Percentiles rank a stretch among this genome's conserved stretches.
phyloP scores from a whole-genome alignment of 2,797 vertebrate species.

The Urosaurus nigricauda region DNA sequence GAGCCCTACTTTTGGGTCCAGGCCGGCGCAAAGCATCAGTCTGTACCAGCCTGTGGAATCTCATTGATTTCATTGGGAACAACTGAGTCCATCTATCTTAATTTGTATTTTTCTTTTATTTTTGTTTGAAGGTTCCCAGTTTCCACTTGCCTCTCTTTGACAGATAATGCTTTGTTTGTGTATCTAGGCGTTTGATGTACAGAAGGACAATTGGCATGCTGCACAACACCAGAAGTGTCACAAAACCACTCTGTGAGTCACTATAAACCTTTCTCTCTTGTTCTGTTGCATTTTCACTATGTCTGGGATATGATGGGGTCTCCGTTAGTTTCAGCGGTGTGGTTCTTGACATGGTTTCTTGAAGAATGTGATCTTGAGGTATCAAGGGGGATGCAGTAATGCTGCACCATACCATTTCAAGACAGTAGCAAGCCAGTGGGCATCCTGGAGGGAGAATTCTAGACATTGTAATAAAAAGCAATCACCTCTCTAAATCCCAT shows the following conservation, averaged over 20 bases:
- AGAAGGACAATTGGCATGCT: constrained; percentile 85
- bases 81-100: not conserved
- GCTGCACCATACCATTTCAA: not conserved
- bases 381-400: not conserved
- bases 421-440: not conserved
- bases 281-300: not conserved
- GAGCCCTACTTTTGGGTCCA: no score
- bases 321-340: not conserved
- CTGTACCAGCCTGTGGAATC: no score
- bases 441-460: not conserved
- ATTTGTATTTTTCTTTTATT: not conserved
- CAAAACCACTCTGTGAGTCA: constrained; percentile 86
- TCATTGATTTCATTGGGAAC: not conserved
- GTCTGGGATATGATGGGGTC: not conserved
- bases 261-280: constrained; percentile 7
- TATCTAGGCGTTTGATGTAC: constrained; percentile 85
- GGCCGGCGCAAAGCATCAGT: no score
- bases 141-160: constrained; percentile 17
- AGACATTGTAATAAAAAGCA: not conserved
- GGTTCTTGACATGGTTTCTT: not conserved
- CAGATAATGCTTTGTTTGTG: not conserved
- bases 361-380: constrained; percentile 6
- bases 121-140: not conserved
- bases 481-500: no score
- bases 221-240: constrained; percentile 80